A percentile compares a stretch with the other conserved stretches of the same genome.
phyloP scores from a whole-genome alignment of 2,888 invertebrate species.

The Acronicta psi region DNA sequence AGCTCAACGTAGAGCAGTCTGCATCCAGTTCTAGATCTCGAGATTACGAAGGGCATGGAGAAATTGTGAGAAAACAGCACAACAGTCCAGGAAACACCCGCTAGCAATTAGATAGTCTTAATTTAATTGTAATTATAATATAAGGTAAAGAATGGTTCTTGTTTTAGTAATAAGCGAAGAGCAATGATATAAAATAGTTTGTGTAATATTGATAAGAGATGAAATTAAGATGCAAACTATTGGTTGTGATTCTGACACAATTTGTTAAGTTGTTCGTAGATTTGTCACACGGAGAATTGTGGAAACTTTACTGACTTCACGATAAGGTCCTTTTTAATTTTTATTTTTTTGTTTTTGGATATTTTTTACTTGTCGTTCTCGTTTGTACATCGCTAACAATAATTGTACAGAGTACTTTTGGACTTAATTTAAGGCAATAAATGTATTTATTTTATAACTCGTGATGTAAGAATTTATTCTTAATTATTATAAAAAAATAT shows the following conservation, averaged over 20 bases:
- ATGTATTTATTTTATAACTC: slow-evolving; percentile 90
- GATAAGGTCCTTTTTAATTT: slow-evolving; percentile 80
- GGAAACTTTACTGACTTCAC: slow-evolving; percentile 78
- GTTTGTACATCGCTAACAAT: slow-evolving; percentile 89
- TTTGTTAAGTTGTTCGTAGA: slow-evolving; percentile 88
- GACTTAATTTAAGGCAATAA: slow-evolving; percentile 89
- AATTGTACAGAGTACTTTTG: slow-evolving; percentile 89
- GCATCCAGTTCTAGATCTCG: slow-evolving; percentile 64
- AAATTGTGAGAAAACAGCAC: slow-evolving; percentile 73
- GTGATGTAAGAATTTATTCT: slow-evolving; percentile 89
- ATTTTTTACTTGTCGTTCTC: slow-evolving; percentile 87
- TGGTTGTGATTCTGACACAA: slow-evolving; percentile 89
- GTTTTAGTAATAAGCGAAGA: slow-evolving; percentile 87
- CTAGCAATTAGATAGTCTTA: slow-evolving; percentile 87
- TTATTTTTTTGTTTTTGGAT: slow-evolving; percentile 76
- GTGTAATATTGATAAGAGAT: slow-evolving; percentile 87
- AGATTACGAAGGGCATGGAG: slow-evolving; percentile 74
- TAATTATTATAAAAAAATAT: slow-evolving; percentile 89
- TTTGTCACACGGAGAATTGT: slow-evolving; percentile 80
- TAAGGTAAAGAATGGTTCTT: slow-evolving; percentile 88
- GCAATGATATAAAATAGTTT: slow-evolving; percentile 89
- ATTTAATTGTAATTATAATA: slow-evolving; percentile 87
- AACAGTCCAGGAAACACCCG: slow-evolving; percentile 85
- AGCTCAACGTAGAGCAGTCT: slow-evolving; percentile 59
- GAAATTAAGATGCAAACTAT: slow-evolving; percentile 89